These are phyloP conservation scores for Pachyrhynchus sulphureomaculatus DNA, from an alignment of 1,140 invertebrate genomes.

Conservation along the genomic window DNA sequence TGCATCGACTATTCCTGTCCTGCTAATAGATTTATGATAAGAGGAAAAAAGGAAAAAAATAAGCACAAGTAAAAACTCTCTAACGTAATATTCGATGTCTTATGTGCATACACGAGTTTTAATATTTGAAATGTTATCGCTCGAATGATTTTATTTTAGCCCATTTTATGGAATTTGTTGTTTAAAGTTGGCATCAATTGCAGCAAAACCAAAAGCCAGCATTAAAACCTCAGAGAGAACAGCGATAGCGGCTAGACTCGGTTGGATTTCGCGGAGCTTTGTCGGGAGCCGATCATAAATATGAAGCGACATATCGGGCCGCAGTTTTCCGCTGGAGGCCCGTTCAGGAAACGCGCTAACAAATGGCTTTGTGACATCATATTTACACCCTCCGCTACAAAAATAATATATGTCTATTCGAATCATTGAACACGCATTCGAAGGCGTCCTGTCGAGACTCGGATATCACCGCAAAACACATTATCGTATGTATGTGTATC, in stretches of 20 bases:
- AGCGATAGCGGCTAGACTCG: not conserved
- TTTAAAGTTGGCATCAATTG: too few relatives aligned
- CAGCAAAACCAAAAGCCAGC: too few relatives aligned
- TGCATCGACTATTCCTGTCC: too few relatives aligned
- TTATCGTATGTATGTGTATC: constrained; percentile 19
- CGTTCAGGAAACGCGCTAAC: constrained; percentile 49
- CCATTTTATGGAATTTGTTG: too few relatives aligned
- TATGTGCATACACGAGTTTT: too few relatives aligned
- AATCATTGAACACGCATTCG: constrained; percentile 50
- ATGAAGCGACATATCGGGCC: constrained; percentile 50
- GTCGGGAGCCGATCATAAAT: constrained; percentile 45
- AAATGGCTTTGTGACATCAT: constrained; percentile 54
- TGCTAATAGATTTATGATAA: too few relatives aligned
- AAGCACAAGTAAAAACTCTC: too few relatives aligned
- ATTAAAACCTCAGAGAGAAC: too few relatives aligned
- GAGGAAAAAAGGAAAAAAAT: too few relatives aligned
- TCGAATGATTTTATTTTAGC: too few relatives aligned
- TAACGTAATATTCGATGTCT: too few relatives aligned
- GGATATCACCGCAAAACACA: constrained; percentile 21
- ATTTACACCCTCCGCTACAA: constrained; percentile 53
- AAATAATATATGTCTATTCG: constrained; percentile 54
- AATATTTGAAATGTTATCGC: too few relatives aligned
- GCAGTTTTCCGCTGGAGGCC: constrained; percentile 50
- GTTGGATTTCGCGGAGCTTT: not conserved
- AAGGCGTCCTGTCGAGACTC: constrained; percentile 26